Conservation (phyloP, 2,113 vertebrate genomes). For the Platysternon megacephalum region DNA sequence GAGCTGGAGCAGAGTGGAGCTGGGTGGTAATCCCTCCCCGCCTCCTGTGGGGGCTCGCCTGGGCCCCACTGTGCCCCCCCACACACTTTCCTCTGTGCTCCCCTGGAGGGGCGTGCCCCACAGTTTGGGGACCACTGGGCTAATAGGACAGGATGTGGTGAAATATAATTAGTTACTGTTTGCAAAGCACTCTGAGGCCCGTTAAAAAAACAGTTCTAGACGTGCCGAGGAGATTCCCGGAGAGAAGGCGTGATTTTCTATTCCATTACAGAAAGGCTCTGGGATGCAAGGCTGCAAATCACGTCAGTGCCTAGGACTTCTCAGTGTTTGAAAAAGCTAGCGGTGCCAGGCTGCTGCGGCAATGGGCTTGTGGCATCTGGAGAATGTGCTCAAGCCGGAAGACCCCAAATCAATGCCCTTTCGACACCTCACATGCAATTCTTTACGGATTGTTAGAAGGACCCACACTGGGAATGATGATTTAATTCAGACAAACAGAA, state of each 20-base stretch:
- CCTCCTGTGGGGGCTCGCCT: too few relatives aligned
- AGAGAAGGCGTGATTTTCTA: neutral
- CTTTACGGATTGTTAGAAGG: neutral
- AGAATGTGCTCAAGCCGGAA: neutral
- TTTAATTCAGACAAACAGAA: neutral
- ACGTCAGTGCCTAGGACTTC: accelerated
- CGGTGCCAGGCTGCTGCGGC: neutral
- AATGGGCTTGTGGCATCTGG: neutral
- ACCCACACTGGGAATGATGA: neutral
- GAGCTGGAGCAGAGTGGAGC: too few relatives aligned
- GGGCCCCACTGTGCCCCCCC: too few relatives aligned
- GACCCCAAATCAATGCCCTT: neutral
- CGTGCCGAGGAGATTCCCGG: neutral
- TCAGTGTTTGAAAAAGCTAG: neutral
- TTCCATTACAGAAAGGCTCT: neutral
- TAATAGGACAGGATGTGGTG: neutral
- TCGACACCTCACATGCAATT: neutral
- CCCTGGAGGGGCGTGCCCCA: too few relatives aligned
- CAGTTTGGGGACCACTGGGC: neutral
- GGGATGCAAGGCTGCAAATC: neutral
- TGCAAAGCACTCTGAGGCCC: neutral
- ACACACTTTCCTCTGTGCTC: too few relatives aligned
- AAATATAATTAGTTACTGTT: neutral
- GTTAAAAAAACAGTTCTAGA: too few relatives aligned
- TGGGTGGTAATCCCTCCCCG: too few relatives aligned